phyloP scores from a whole-genome alignment of 2,888 invertebrate species.

The Pteria penguin region DNA sequence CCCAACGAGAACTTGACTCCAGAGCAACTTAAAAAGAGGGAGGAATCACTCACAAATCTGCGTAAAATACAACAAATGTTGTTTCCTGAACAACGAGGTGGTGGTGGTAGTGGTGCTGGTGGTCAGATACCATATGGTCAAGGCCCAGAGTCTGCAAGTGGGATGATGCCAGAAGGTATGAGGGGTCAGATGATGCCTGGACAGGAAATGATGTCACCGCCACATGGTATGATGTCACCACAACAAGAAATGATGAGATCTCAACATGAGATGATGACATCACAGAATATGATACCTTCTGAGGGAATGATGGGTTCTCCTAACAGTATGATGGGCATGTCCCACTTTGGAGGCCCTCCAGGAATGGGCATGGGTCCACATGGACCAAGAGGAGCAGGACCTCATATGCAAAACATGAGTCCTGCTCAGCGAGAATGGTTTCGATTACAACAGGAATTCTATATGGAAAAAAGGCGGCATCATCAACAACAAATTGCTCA shows the following conservation, averaged over 20 bases:
- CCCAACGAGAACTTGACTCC: slow-evolving; percentile 93
- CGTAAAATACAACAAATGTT: slow-evolving; percentile 95
- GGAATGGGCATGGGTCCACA: slow-evolving; percentile 62
- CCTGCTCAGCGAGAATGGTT: slow-evolving; percentile 92
- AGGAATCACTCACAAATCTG: slow-evolving; percentile 94
- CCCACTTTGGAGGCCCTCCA: slow-evolving; percentile 54
- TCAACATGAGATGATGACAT: slow-evolving; percentile 56
- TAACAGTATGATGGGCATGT: slow-evolving; percentile 60
- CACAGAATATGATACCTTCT: slow-evolving; percentile 63
- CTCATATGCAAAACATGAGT: slow-evolving; percentile 74
- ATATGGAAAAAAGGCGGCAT: slow-evolving; percentile 67
- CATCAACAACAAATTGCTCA: slow-evolving; percentile 66
- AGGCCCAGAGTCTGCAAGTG: slow-evolving; percentile 56
- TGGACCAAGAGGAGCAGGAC: slow-evolving; percentile 64
- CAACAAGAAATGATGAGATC: slow-evolving; percentile 63
- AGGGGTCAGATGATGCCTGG: slow-evolving; percentile 61
- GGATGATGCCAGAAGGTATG: slow-evolving; percentile 67
- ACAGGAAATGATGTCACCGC: slow-evolving; percentile 66
- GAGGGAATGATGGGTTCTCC: slow-evolving; percentile 61
- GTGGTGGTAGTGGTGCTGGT: slow-evolving; percentile 55
- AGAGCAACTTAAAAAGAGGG: slow-evolving; percentile 95
- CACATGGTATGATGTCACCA: slow-evolving; percentile 65
- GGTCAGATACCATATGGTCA: no score
- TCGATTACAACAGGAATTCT: slow-evolving; percentile 90
- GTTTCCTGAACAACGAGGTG: slow-evolving; percentile 86